Evolutionary conservation across 2,888 invertebrate species (phyloP), one percentile per base, ranked within the genome.

Genomic region (Tipula helvola): DNA sequence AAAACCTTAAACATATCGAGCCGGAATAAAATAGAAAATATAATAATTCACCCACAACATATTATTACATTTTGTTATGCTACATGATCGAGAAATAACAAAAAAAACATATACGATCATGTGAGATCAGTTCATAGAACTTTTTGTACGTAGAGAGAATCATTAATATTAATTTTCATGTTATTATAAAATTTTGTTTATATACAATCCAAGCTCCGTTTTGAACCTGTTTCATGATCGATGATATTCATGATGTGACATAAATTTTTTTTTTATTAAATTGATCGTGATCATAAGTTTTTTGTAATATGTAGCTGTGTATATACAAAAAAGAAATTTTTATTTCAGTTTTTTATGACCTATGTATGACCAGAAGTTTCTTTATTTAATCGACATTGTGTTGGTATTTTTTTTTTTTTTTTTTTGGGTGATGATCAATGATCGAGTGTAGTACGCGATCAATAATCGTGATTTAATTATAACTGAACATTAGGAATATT

Each of bases 221-320:
- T 71, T 71, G 71, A 71, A 71, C 71, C 71, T 71, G 71, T 71
- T 71, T 71, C 71, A 71, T 71, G 71, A 71, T 71, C 71, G 71
- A 71, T 71, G 71, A 71, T 71, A 71, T 71, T 71, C 71, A 71
- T 71, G 71, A 71, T 71, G 71, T 71, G 71, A 71, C 71, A 71
- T 71, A 71, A 28, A 28, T 71, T 71, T 57, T 39, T 39, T 39
- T 39, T 39, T 39, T 52, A 52, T 52, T 52, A 18, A 52, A 71
- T 18, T 71, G 71, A 71, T 71, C 71, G 71, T 71, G 71, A 71
- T 71, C 71, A 71, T 71, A 71, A 18, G 28, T 71, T 71, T 71
- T 71, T 71, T 71, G 28, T 28, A 28, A 28, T 28, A 28, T 28
- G 28, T 28, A 28, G 28, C 28, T 28, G n/a, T 47, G 7, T 47